Evolutionary conservation across 2,113 vertebrate species (phyloP).

Genomic region (Corythaeola cristata): DNA sequence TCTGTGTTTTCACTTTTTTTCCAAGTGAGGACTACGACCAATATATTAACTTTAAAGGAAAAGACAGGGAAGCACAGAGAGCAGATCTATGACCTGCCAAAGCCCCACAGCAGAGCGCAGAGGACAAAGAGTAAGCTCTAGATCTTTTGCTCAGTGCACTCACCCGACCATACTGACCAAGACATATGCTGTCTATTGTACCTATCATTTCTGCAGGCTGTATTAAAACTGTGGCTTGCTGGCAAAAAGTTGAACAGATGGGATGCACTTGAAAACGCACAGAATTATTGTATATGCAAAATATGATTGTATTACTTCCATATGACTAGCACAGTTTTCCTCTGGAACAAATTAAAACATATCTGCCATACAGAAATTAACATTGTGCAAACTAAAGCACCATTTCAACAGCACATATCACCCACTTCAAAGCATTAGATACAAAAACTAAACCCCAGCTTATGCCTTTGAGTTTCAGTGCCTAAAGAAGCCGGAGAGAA

Average conservation of each 20-base stretch:
- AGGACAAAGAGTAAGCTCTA: not conserved
- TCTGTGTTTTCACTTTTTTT: not conserved
- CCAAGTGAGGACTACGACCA: not conserved
- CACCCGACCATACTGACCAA: not conserved
- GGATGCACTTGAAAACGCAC: conserved; percentile 51
- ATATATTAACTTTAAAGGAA: not conserved
- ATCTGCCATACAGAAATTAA: conserved; percentile 61
- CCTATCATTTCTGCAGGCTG: not conserved
- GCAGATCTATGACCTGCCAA: not conserved
- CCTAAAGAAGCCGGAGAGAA: not conserved
- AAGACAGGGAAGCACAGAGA: not conserved
- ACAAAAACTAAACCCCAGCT: conserved; percentile 47
- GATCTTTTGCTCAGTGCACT: not conserved
- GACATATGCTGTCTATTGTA: not conserved
- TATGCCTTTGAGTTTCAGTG: not conserved
- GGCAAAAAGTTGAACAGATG: conserved; percentile 58
- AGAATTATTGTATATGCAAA: conserved; percentile 61
- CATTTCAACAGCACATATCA: conserved; percentile 50
- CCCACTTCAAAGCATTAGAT: conserved; percentile 55
- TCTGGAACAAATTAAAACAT: conserved; percentile 62
- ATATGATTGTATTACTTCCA: conserved; percentile 64
- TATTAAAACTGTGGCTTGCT: conserved; percentile 41
- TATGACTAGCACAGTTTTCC: conserved; percentile 41
- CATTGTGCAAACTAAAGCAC: conserved; percentile 52
- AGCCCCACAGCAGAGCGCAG: not conserved